Evolutionary conservation across 2,797 vertebrate genomes (phyloP).

Genomic region (Psittacula echo): DNA sequence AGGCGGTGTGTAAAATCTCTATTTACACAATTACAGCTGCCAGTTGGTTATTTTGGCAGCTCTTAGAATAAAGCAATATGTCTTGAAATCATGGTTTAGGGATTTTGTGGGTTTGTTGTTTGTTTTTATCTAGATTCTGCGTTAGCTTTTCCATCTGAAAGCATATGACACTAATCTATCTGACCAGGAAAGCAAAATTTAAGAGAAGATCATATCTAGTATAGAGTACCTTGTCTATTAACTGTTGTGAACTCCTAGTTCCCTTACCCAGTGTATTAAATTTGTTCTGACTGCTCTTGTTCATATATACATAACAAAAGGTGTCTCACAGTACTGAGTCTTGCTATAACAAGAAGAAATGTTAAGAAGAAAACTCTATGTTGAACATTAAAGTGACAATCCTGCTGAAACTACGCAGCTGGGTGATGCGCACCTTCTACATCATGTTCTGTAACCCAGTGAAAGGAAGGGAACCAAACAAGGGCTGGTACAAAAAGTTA

Average conservation of each 20-base stretch:
- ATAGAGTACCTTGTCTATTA: neutral
- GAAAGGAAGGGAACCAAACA: neutral
- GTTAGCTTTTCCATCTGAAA: neutral
- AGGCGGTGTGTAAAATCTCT: neutral
- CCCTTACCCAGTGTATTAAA: constrained; percentile 23
- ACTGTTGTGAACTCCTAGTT: constrained; percentile 39
- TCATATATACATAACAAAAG: constrained; percentile 67
- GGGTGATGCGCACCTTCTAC: neutral
- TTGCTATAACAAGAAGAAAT: constrained; percentile 47
- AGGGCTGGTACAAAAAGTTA: constrained; percentile 44
- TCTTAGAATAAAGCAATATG: neutral
- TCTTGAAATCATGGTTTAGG: neutral
- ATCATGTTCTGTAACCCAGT: neutral
- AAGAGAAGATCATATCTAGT: constrained; percentile 7
- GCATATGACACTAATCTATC: neutral
- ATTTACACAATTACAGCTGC: neutral
- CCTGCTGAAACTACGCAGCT: neutral
- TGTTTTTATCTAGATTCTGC: neutral
- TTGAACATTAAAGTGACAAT: constrained; percentile 61
- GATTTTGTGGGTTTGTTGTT: neutral
- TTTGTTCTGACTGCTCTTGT: constrained; percentile 67
- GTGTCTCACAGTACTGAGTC: constrained; percentile 18
- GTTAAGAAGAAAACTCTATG: constrained; percentile 48
- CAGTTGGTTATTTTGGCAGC: neutral
- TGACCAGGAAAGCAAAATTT: neutral